phyloP scores from a whole-genome alignment of 1,140 invertebrate genomes.

The Diachasmimorpha longicaudata region DNA sequence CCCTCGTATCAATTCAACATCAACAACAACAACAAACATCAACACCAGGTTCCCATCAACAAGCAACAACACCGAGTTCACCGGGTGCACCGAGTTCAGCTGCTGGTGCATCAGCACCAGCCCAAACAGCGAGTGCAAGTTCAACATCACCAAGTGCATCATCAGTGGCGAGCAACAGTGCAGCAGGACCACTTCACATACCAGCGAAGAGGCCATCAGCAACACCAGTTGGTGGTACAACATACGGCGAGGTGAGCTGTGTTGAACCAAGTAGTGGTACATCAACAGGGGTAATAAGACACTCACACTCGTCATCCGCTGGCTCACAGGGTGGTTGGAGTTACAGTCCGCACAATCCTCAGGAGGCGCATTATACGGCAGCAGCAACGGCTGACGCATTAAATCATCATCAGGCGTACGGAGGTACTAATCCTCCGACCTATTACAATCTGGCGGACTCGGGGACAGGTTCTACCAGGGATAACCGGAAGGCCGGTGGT shows the following conservation, averaged over 20 bases:
- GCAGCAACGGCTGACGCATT: slow-evolving; percentile 61
- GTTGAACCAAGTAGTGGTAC: slow-evolving; percentile 61
- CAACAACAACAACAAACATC: slow-evolving; percentile 53
- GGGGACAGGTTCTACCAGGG: slow-evolving; percentile 62
- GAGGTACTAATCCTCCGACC: slow-evolving; percentile 72
- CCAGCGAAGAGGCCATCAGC: slow-evolving; percentile 77
- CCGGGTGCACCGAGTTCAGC: slow-evolving; percentile 61
- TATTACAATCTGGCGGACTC: slow-evolving; percentile 74
- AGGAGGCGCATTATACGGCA: slow-evolving; percentile 59
- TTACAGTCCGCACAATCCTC: slow-evolving; percentile 59
- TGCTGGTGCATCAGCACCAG: slow-evolving; percentile 65
- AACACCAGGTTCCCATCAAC: slow-evolving; percentile 59
- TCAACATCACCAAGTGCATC: slow-evolving; percentile 74
- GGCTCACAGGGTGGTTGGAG: slow-evolving; percentile 65
- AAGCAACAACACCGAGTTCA: slow-evolving; percentile 61
- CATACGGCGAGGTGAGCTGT: slow-evolving; percentile 68
- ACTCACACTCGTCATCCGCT: slow-evolving; percentile 73
- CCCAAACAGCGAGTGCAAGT: slow-evolving; percentile 66
- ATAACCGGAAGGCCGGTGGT: slow-evolving; percentile 65
- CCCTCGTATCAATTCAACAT: slow-evolving; percentile 61
- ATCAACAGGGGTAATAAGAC: slow-evolving; percentile 72
- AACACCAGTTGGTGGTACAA: slow-evolving; percentile 48
- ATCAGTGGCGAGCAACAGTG: slow-evolving; percentile 68
- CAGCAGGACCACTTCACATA: slow-evolving; percentile 78
- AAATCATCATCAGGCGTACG: slow-evolving; percentile 71